Conservation (phyloP, 2,797 vertebrate species). For the Bovichtus diacanthus region DNA sequence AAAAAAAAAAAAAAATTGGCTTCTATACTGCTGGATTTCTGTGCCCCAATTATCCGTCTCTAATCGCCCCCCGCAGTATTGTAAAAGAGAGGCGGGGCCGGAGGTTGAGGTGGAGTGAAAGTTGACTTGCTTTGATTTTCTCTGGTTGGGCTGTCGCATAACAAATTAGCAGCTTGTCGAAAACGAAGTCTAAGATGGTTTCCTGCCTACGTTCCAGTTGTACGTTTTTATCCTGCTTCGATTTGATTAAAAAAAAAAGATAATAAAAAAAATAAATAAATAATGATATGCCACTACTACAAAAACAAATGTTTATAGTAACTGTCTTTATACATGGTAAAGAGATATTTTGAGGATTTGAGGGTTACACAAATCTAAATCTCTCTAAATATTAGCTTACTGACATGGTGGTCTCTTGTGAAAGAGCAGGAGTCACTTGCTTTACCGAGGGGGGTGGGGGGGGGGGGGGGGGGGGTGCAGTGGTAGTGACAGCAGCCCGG, state of each 20-base stretch:
- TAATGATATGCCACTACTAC: not conserved
- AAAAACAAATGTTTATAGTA: constrained; percentile 16
- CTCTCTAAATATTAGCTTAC: constrained; percentile 51
- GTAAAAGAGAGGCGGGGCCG: constrained; percentile 34
- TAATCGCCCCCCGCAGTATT: constrained; percentile 64
- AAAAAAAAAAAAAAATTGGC: constrained; percentile 31
- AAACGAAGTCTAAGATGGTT: constrained; percentile 6
- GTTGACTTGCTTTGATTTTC: constrained; percentile 48
- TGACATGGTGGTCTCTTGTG: constrained; percentile 41
- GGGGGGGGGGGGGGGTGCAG: no score
- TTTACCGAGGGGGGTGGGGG: constrained; percentile 5
- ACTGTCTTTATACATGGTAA: constrained; percentile 12
- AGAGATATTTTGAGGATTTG: constrained; percentile 50
- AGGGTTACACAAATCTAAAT: constrained; percentile 36
- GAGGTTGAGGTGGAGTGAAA: constrained; percentile 30
- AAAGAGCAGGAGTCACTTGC: constrained; percentile 16
- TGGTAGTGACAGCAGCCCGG: constrained; percentile 35
- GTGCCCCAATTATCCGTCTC: constrained; percentile 64
- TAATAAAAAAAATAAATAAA: no score
- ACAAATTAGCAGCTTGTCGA: constrained; percentile 32
- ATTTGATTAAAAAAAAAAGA: not conserved
- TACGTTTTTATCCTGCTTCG: not conserved
- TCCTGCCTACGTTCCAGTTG: not conserved
- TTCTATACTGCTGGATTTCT: constrained; percentile 53
- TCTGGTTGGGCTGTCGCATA: constrained; percentile 34